Conservation (phyloP, 2,797 vertebrate genomes). For the Neomorphus geoffroyi region DNA sequence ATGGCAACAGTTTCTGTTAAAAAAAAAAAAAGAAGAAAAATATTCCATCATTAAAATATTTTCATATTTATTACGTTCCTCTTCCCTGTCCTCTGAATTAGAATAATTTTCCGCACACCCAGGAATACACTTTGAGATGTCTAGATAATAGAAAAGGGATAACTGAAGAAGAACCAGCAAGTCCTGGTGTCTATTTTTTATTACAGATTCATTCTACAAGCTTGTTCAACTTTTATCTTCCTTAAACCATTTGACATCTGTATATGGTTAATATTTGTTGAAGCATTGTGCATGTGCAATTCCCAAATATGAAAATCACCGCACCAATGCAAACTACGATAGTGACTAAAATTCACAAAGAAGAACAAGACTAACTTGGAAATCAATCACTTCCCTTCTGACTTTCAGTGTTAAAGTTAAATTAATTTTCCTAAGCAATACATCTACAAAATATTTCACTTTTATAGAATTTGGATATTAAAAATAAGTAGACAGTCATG, state of each 20-base stretch:
- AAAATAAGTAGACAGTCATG: constrained; percentile 46
- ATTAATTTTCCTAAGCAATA: constrained; percentile 46
- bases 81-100: neutral
- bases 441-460: constrained; percentile 12
- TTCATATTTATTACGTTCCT: neutral
- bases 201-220: neutral
- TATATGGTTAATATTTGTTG: neutral
- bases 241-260: neutral
- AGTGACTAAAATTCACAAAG: neutral
- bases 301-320: neutral
- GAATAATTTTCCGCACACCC: neutral
- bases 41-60: neutral
- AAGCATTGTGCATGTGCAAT: neutral
- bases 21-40: neutral
- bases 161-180: neutral
- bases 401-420: constrained; percentile 11
- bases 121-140: neutral
- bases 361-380: constrained; percentile 19
- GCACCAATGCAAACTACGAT: neutral
- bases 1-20: neutral
- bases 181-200: neutral
- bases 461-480: constrained; percentile 38
- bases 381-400: constrained; percentile 23
- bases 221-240: neutral
- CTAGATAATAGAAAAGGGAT: neutral